These are phyloP conservation scores for Cataglyphis rosenhaueri DNA, from an alignment of 2,888 invertebrate species.

Conservation along the genomic window DNA sequence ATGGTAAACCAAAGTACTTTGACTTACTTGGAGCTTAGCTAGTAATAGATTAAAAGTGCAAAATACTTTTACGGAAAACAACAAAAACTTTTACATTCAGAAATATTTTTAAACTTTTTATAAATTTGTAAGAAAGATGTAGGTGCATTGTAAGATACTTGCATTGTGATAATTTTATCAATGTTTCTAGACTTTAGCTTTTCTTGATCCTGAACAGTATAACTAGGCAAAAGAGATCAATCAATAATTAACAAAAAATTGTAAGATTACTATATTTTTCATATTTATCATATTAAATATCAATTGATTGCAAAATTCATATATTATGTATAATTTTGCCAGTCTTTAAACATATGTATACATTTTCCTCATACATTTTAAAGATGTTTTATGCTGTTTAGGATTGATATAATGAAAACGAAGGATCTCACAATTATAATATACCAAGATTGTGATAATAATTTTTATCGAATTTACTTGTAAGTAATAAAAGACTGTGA, in stretches of 20 bases:
- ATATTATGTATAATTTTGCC: neutral
- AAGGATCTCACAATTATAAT: constrained; percentile 19
- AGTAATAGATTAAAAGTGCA: neutral
- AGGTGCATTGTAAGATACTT: neutral
- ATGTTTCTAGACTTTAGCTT: constrained; percentile 1
- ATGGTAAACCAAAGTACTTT: constrained; percentile 77
- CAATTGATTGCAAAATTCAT: neutral
- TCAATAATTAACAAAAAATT: neutral
- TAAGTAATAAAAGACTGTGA: constrained; percentile 63
- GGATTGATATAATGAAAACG: constrained; percentile 1
- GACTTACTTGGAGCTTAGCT: constrained; percentile 51
- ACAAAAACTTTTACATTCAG: neutral
- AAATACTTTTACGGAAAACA: neutral
- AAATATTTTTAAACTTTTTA: constrained; percentile 2
- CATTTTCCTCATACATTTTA: neutral
- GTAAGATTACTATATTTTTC: neutral
- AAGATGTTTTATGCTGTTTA: constrained; percentile 22
- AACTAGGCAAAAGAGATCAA: neutral
- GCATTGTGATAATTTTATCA: constrained; percentile 22
- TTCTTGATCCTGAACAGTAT: neutral
- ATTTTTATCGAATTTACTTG: constrained; percentile 65
- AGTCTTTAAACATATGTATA: neutral
- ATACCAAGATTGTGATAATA: constrained; percentile 31
- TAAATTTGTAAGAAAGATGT: neutral
- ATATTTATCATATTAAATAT: neutral